Conservation (phyloP, 2,797 vertebrate species). For the Pempheris klunzingeri region DNA sequence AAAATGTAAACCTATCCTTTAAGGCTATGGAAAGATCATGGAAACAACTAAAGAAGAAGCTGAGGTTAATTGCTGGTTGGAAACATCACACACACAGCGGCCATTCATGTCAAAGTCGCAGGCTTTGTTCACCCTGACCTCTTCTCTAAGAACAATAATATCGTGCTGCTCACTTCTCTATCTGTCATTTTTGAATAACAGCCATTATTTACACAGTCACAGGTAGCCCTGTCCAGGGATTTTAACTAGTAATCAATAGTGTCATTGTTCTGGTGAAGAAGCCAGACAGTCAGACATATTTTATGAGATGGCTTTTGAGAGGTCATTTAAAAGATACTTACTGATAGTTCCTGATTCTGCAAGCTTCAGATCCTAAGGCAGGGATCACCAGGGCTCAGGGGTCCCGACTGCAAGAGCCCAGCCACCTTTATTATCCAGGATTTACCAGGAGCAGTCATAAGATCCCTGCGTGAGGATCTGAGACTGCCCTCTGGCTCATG, state of each 20-base stretch:
- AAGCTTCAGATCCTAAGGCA: slow-evolving; percentile 18
- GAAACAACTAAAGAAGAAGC: background rate
- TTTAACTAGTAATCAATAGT: slow-evolving; percentile 1
- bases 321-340: slow-evolving; percentile 31
- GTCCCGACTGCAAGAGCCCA: slow-evolving; percentile 22
- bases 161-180: background rate
- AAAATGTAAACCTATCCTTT: background rate
- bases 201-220: slow-evolving; percentile 4
- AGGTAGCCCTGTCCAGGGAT: background rate
- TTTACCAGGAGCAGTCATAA: slow-evolving; percentile 7
- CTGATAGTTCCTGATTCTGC: slow-evolving; percentile 12
- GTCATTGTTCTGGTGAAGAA: background rate
- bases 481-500: slow-evolving; percentile 14
- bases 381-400: background rate
- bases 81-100: background rate
- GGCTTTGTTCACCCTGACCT: background rate
- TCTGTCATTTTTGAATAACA: too few relatives aligned
- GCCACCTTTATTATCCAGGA: slow-evolving; percentile 39
- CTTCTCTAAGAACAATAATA: background rate
- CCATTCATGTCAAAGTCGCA: background rate
- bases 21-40: background rate
- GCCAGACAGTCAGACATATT: background rate
- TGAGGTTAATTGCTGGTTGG: background rate
- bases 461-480: slow-evolving; percentile 12
- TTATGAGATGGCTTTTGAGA: slow-evolving; percentile 16